Percentiles rank a stretch among this genome's conserved stretches.
Evolutionary conservation across 1,140 invertebrate species (phyloP).

Genomic region (Psilanteris sp.): DNA sequence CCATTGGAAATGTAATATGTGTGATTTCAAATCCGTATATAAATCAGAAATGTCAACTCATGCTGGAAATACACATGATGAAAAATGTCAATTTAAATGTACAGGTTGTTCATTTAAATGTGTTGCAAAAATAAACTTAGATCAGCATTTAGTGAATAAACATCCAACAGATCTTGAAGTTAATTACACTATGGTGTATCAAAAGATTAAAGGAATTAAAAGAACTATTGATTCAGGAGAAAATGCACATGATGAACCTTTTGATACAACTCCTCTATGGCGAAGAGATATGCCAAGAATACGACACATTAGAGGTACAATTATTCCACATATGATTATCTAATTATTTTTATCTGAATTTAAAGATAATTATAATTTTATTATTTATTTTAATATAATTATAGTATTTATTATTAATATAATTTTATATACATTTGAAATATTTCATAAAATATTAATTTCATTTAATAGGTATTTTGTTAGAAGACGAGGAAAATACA

Average conservation of each 20-base stretch:
- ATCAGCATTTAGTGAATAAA: slow-evolving; percentile 81
- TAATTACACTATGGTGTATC: slow-evolving; percentile 68
- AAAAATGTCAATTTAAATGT: slow-evolving; percentile 85
- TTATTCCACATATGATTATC: too few relatives aligned
- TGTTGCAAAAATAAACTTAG: slow-evolving; percentile 80
- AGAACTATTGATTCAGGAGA: slow-evolving; percentile 56
- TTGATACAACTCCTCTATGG: slow-evolving; percentile 83
- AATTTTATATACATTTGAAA: too few relatives aligned
- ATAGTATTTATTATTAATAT: too few relatives aligned
- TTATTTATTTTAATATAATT: slow-evolving; percentile 6
- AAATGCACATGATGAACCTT: slow-evolving; percentile 69
- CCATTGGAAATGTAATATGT: slow-evolving; percentile 86
- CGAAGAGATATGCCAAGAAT: slow-evolving; percentile 80
- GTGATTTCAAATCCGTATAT: slow-evolving; percentile 82
- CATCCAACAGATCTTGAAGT: slow-evolving; percentile 76
- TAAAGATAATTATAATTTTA: slow-evolving; percentile 15
- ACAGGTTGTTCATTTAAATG: slow-evolving; percentile 82
- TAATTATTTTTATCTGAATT: too few relatives aligned
- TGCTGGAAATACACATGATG: slow-evolving; percentile 81
- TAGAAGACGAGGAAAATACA: slow-evolving; percentile 63
- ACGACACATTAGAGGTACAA: slow-evolving; percentile 82
- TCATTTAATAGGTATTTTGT: slow-evolving; percentile 62
- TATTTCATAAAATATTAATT: too few relatives aligned
- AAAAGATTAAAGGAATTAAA: slow-evolving; percentile 73
- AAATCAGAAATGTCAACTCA: slow-evolving; percentile 83